Evolutionary conservation across 1,140 invertebrate species (phyloP), one percentile per base, ranked within the genome.

Genomic region (Macrocentrus cingulum): DNA sequence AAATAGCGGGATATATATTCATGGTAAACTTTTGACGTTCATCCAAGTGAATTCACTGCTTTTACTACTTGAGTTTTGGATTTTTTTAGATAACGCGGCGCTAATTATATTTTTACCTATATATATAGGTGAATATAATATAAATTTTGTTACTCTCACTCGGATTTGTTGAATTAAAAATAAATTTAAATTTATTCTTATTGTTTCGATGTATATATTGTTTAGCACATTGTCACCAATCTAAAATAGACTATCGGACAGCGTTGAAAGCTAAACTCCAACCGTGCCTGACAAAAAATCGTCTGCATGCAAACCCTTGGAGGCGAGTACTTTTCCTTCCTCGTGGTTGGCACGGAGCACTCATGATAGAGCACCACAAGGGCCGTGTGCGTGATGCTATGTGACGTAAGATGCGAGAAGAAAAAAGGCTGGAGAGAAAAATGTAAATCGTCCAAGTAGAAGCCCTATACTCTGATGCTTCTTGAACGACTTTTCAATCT

Each of bases 221-320:
- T 25, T n/a, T 25, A 44, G 23, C 37, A 54, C 53, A 45, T 56
- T 44, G 48, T 58, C 23, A 36, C 37, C 37, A 39, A 58, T 58
- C 16, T 46, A 15, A 51, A 58, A 56, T 56, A 50, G 36, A 52
- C 52, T 7, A 22, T 56, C 9, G 48, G 56, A 60, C 32, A 22
- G 50, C 36, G 46, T 25, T 25, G 16, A 56, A 42, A 53, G 61
- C 52, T 37, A 23, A 19, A 22, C 25, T 13, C 44, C 6, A 34
- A 51, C 58, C 18, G 20, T 50, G 23, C 16, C 25, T 4, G 29
- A 29, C 62, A 66, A 71, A 68, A 70, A 72, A 60, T 59, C 25
- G 65, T 66, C 63, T 70, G 65, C 71, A 69, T 72, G 71, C 69
- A 45, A 71, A 45, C 41, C 51, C 45, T 20, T 36, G 44, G 45